phyloP scores from a whole-genome alignment of 2,888 invertebrate genomes.

The Baronia brevicornis region DNA sequence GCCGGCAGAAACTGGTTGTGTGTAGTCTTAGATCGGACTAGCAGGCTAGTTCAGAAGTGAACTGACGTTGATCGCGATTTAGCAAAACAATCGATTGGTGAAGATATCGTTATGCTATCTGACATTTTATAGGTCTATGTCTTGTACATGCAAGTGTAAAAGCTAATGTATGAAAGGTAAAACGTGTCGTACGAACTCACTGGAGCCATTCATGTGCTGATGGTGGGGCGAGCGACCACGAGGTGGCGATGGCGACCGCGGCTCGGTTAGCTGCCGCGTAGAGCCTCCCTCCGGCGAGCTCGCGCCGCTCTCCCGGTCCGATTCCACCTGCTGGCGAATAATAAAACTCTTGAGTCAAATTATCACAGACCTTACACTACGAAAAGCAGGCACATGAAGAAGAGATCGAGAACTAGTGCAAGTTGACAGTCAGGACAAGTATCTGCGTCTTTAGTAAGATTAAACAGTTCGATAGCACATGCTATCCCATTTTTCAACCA shows the following conservation, averaged over 20 bases:
- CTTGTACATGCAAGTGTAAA: neutral
- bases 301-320: constrained; percentile 79
- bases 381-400: no score
- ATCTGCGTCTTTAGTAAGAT: no score
- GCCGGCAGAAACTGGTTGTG: no score
- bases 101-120: no score
- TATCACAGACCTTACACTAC: neutral
- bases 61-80: no score
- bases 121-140: neutral
- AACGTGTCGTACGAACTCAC: constrained; percentile 69
- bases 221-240: constrained; percentile 50
- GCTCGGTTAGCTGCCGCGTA: constrained; percentile 63
- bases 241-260: constrained; percentile 58
- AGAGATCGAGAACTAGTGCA: constrained; percentile 10
- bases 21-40: no score
- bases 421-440: constrained; percentile 12
- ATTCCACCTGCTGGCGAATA: constrained; percentile 71
- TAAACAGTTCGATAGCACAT: no score
- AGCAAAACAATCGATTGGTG: no score
- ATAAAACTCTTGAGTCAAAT: neutral
- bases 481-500: no score
- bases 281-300: constrained; percentile 77
- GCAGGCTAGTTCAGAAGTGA: no score
- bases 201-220: constrained; percentile 71
- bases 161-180: no score